Evolutionary conservation across 2,888 invertebrate species (phyloP), one percentile per base, ranked within the genome.

Genomic region (Mesoligia furuncula): DNA sequence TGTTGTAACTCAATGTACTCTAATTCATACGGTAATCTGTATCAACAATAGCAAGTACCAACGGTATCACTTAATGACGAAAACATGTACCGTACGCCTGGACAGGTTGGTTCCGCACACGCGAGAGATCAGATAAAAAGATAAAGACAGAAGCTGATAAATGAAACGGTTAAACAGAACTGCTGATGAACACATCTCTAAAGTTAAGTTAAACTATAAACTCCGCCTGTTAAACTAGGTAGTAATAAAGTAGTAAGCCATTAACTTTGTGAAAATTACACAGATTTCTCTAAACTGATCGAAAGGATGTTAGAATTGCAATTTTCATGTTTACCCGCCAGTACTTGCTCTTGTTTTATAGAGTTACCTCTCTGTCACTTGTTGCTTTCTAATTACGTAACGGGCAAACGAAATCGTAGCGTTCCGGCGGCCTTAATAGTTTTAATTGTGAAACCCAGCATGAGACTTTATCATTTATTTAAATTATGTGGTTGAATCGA

Each of bases 361-460:
- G 75, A 81, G 80, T 85, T 45, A 82, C 77, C 69, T 79, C 57
- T 83, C 84, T 82, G 81, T 85, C 86, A 87, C 83, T 88, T 81
- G 82, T 83, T 88, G 88, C 92, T 93, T 93, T 93, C 91, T 93
- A 92, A 92, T 94, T 91, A 93, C 82, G 92, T 92, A 93, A 93
- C 93, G 92, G 94, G 93, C 89, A 90, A 92, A 91, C 90, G 90
- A 92, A 93, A 92, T 92, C 89, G 87, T 91, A 91, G 90, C 89
- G 89, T 91, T 90, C 89, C 90, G 85, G 87, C 91, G 88, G 90
- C 88, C 90, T 93, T 92, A 94, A 94, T 93, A 94, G 94, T 95
- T 94, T 94, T 93, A 94, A 94, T 95, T 94, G 94, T 94, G 92
- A 93, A 94, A 94, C 93, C 86, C 92, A 92, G 92, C 90, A 90